A percentile compares a stretch with the other conserved stretches of the same genome.
Conservation (phyloP, 2,113 vertebrate species). For the Spizaetus ornatus region DNA sequence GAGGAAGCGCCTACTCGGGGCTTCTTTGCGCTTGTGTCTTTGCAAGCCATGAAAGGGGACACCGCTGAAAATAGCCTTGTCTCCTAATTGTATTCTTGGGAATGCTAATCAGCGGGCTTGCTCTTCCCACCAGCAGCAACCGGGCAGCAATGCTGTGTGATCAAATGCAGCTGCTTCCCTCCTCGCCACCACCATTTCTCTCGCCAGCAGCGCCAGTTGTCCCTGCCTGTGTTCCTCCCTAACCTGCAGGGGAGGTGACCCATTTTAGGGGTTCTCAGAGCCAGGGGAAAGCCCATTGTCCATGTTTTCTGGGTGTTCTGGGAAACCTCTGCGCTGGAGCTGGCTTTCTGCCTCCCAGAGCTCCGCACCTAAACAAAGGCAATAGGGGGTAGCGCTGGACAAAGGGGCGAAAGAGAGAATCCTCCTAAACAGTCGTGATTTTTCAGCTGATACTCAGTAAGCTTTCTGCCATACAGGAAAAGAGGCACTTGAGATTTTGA, state of each 20-base stretch:
- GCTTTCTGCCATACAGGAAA: constrained; percentile 11
- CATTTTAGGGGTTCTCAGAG: neutral
- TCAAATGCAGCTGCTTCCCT: neutral
- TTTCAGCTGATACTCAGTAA: neutral
- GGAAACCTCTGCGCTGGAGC: neutral
- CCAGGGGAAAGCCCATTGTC: neutral
- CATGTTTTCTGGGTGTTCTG: neutral
- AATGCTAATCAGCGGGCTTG: constrained; percentile 7
- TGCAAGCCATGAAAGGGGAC: constrained; percentile 25
- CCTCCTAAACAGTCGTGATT: neutral
- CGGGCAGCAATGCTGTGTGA: neutral
- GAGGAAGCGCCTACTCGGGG: constrained; percentile 8
- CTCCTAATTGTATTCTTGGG: constrained; percentile 45
- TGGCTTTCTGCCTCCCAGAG: neutral
- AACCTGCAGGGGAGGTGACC: neutral
- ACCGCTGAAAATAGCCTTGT: constrained; percentile 29
- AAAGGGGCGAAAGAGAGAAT: neutral
- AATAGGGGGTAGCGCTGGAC: neutral
- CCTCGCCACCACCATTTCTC: neutral
- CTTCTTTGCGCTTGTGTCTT: constrained; percentile 36
- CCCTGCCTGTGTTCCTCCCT: neutral
- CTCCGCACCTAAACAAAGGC: neutral
- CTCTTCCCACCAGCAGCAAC: constrained; percentile 29
- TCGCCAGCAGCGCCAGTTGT: neutral
- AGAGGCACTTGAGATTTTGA: constrained; percentile 56